A percentile compares a stretch with the other conserved stretches of the same genome.
Conservation (phyloP, 1,140 invertebrate species). For the Aphelenchoides avenae region DNA sequence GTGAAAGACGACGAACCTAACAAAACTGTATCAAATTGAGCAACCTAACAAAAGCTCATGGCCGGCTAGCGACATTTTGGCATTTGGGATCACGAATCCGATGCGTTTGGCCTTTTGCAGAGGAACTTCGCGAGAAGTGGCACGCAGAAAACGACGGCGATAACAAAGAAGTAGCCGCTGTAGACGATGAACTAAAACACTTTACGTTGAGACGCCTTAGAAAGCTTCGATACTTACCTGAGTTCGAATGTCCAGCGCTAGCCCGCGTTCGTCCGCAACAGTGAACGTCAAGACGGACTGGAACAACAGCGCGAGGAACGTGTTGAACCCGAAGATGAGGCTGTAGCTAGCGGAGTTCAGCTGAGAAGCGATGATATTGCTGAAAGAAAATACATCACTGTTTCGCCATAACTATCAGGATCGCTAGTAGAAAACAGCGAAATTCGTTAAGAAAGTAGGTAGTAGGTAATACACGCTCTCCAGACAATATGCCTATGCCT, state of each 20-base stretch:
- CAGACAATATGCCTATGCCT: too few species aligned
- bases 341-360: constrained; percentile 78
- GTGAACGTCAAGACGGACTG: constrained; percentile 74
- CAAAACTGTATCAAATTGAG: too few species aligned
- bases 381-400: constrained; percentile 60
- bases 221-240: constrained; percentile 54
- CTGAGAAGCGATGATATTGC: constrained; percentile 76
- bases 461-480: too few species aligned
- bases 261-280: constrained; percentile 63
- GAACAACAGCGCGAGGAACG: constrained; percentile 72
- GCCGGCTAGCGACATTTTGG: too few species aligned
- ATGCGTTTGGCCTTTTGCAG: too few species aligned
- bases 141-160: constrained; percentile 57
- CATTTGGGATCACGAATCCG: too few species aligned
- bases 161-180: constrained; percentile 63
- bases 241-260: constrained; percentile 54
- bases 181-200: constrained; percentile 67
- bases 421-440: not conserved
- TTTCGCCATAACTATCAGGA: not conserved
- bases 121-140: too few species aligned
- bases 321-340: constrained; percentile 83
- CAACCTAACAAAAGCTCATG: too few species aligned
- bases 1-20: too few species aligned
- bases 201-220: not conserved
- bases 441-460: too few species aligned